Base-by-base conservation (phyloP, 2,113 vertebrate genomes). In the Pelobates fuscus region DNA sequence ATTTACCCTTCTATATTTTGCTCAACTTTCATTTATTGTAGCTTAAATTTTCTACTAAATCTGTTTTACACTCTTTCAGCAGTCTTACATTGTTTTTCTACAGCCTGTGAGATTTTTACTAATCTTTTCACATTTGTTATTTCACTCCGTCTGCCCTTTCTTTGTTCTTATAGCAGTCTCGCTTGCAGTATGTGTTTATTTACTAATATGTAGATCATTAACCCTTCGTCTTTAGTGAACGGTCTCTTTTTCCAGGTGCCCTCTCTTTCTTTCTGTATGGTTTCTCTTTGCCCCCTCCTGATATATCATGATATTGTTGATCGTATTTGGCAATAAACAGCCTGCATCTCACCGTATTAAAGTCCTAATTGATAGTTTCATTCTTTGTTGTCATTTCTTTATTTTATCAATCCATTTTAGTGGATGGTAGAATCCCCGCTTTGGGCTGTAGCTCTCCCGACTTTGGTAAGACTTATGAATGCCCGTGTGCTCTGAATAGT, bases 371-470 rank as follows among this genome's bases (percentile, higher is more conserved):
- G 32, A 65, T 21, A 17, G 44, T 17, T 49, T 49, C 8, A 49
- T 14, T 15, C 1, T 49, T 49, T 6, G 11, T 88, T 87, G 77
- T 91, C 76, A 86, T 88, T 58, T 58, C 70, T 69, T 68, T 80
- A 82, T 88, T 64, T 82, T 84, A 78, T 80, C 78, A 79, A 82
- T 49, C 77, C 72, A 82, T 77, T 88, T 85, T 87, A 89, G 85
- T 87, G 91, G 89, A 89, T 81, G 80, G 82, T 86, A 89, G 83
- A 84, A 85, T 78, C 86, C 84, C 80, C 81, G 81, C 85, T 80
- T 79, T 82, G 67, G 89, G 90, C 85, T 88, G 87, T 60, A 89
- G 90, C 74, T 89, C 88, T 81, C 89, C 89, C 82, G 84, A 86
- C 78, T 85, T 81, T 79, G 88, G 89, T 90, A 91, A 91, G 85